Evolutionary conservation across 2,797 vertebrate species (phyloP).

Genomic region (Pelochelys cantorii): DNA sequence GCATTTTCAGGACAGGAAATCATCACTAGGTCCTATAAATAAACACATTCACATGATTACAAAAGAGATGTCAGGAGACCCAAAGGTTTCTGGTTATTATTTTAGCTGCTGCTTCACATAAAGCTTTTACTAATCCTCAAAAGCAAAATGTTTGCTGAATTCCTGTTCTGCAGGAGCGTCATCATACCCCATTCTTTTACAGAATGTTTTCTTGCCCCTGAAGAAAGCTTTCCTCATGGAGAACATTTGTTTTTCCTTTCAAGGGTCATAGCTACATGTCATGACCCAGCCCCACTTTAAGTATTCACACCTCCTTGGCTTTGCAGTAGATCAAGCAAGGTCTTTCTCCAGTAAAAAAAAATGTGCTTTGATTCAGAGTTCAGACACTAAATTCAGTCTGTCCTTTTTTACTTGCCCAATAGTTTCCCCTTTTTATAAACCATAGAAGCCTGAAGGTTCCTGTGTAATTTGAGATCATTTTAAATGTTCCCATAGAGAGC

Average conservation of each 20-base stretch:
- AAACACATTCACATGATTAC: accelerated
- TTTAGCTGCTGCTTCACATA: constrained; percentile 16
- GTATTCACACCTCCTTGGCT: background rate
- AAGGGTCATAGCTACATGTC: background rate
- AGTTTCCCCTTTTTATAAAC: background rate
- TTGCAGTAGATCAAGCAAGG: background rate
- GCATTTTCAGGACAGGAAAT: background rate
- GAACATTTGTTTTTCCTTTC: constrained; percentile 7
- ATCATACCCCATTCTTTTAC: background rate
- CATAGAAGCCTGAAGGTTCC: background rate
- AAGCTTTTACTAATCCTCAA: background rate
- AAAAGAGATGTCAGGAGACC: background rate
- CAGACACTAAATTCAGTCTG: background rate
- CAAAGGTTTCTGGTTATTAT: background rate
- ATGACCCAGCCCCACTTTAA: background rate
- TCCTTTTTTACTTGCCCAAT: background rate
- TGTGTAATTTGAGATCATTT: background rate
- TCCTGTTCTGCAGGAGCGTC: background rate
- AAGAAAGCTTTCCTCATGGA: background rate
- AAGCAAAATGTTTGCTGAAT: background rate
- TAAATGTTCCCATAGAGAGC: background rate
- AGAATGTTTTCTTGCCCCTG: background rate
- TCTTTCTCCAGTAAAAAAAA: background rate
- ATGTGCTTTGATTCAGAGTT: background rate
- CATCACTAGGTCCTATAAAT: background rate